Evolutionary conservation across 2,888 invertebrate genomes (phyloP).

Genomic region (Lasioglossum lativentre): DNA sequence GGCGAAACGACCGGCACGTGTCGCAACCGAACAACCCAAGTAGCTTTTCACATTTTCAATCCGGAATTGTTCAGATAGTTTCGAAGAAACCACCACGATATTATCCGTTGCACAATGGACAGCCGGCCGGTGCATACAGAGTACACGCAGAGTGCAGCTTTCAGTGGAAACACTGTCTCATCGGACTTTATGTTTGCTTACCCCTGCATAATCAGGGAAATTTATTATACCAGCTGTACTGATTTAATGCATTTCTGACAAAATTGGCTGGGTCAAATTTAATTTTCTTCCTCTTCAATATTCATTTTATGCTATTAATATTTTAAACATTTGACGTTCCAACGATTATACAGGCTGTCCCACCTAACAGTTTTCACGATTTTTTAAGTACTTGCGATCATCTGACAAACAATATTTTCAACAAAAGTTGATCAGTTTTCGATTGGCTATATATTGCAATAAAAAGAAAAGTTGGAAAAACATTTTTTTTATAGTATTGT

Average conservation of each 20-base stretch:
- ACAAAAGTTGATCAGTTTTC: too few relatives aligned
- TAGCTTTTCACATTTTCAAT: neutral
- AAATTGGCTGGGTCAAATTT: neutral
- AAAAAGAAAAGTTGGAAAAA: too few relatives aligned
- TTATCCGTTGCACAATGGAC: neutral
- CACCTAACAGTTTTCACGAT: too few relatives aligned
- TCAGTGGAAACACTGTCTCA: neutral
- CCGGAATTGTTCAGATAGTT: neutral
- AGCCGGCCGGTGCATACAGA: neutral
- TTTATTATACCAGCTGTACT: too few relatives aligned
- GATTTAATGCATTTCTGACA: neutral
- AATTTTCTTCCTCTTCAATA: too few relatives aligned
- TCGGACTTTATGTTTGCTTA: neutral
- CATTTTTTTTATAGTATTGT: too few relatives aligned
- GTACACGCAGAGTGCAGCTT: neutral
- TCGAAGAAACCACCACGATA: neutral
- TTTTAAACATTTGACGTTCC: too few relatives aligned
- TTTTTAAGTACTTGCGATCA: too few relatives aligned
- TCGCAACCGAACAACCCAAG: neutral
- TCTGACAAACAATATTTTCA: too few relatives aligned
- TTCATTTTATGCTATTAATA: too few relatives aligned
- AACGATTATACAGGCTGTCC: too few relatives aligned
- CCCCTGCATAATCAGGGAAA: neutral
- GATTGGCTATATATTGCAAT: too few relatives aligned
- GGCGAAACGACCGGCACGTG: constrained; percentile 38